A percentile compares a stretch with the other conserved stretches of the same genome.
These are phyloP conservation scores for Odontesthes bonariensis DNA, from an alignment of 2,113 vertebrate genomes.

Conservation along the genomic window DNA sequence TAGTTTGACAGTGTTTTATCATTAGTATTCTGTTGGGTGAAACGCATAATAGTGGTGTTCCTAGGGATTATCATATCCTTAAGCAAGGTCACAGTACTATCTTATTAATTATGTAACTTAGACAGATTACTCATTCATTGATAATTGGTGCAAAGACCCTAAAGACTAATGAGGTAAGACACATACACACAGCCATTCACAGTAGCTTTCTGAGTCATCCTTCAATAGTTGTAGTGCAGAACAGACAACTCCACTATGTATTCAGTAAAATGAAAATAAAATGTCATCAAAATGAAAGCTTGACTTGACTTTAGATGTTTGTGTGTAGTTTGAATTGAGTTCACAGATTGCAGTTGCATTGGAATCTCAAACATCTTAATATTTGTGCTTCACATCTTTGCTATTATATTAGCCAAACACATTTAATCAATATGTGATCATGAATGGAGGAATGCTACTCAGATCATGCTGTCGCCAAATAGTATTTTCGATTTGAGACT, in stretches of 20 bases:
- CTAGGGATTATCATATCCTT: constrained; percentile 6
- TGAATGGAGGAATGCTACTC: too few species aligned
- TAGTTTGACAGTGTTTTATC: neutral
- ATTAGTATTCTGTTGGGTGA: neutral
- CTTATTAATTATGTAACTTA: constrained; percentile 40
- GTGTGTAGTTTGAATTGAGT: too few species aligned
- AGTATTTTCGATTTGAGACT: too few species aligned
- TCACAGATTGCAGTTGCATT: too few species aligned
- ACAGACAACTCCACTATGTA: neutral
- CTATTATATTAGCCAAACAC: too few species aligned
- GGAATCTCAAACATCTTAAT: too few species aligned
- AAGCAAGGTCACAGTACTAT: constrained; percentile 5
- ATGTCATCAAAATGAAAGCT: neutral
- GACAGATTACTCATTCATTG: constrained; percentile 13
- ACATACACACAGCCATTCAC: neutral
- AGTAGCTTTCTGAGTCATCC: neutral
- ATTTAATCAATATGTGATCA: too few species aligned
- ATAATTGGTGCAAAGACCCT: constrained; percentile 21
- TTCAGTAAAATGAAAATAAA: neutral
- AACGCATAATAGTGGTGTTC: neutral
- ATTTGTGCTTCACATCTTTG: too few species aligned
- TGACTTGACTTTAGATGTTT: too few species aligned
- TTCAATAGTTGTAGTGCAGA: neutral
- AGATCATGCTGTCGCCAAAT: too few species aligned
- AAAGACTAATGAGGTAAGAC: constrained; percentile 24